Base-by-base conservation (phyloP, 2,113 vertebrate species). In the Dipodomys stephensi region DNA sequence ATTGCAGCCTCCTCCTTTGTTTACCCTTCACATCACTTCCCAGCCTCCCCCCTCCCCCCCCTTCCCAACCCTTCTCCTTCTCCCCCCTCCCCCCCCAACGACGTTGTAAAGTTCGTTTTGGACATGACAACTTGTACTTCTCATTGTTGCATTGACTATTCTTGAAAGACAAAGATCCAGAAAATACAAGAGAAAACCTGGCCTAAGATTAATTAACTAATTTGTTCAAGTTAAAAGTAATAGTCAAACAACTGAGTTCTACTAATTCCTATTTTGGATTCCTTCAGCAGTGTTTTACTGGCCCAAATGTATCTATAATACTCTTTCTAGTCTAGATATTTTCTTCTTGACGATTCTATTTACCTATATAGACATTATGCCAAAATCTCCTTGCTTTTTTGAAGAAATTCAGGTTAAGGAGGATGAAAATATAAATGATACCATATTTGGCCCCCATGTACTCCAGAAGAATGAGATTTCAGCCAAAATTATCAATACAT, bases 381-480 rank as follows among this genome's bases (percentile, higher is more conserved):
- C 23, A 67, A 78, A 46, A 20, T 30, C 6, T 30, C 27, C 23
- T 68, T 72, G 46, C 11, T 0, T 74, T 71, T 62, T 65, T 90
- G 27, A 27, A 64, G 89, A 49, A 79, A 13, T 92, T 69, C 39
- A 79, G n/a, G 28, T 78, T 89, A 64, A 19, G 91, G 27, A 81
- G 6, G 32, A 87, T 77, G 25, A 15, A 82, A 60, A 18, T 78
- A 69, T 88, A 88, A 92, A 80, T 77, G 22, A 68, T 27, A 44
- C n/a, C 19, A 87, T 90, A 64, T 83, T 85, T 96, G 25, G 62
- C 27, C 78, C 23, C 44, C 2, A 0, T 92, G 39, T 91, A 88
- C 44, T 82, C 49, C 35, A 89, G 88, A 92, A 82, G 76, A 94
- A 83, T 86, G 35, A 18, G 78, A 93, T 92, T 91, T 87, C 89